Percentiles rank a stretch among this genome's conserved stretches.
phyloP scores from a whole-genome alignment of 2,888 invertebrate genomes.

The Platycheirus albimanus region DNA sequence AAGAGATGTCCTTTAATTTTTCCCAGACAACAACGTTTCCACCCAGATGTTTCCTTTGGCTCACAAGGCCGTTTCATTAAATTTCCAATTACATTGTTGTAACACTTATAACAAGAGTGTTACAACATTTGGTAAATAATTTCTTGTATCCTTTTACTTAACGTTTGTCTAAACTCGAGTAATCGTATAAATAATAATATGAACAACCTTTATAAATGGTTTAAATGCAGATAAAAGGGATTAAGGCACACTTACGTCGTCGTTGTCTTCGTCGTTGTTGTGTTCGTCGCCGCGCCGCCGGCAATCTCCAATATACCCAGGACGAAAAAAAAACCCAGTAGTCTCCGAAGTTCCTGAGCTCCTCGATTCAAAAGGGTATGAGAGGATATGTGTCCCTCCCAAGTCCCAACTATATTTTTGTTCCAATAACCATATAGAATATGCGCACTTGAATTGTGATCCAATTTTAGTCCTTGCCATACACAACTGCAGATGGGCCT shows the following conservation, averaged over 20 bases:
- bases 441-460: slow-evolving; percentile 56
- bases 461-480: slow-evolving; percentile 65
- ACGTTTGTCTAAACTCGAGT: slow-evolving; percentile 21
- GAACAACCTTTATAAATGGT: slow-evolving; percentile 46
- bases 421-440: slow-evolving; percentile 41
- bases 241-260: slow-evolving; percentile 4
- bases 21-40: neutral
- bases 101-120: slow-evolving; percentile 15
- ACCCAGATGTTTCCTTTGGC: slow-evolving; percentile 7
- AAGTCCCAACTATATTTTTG: slow-evolving; percentile 17
- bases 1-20: too few relatives aligned
- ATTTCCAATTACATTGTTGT: slow-evolving; percentile 24
- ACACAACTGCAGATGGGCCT: slow-evolving; percentile 65
- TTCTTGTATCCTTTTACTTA: slow-evolving; percentile 27
- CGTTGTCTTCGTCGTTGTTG: too few relatives aligned
- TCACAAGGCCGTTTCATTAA: slow-evolving; percentile 30
- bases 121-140: slow-evolving; percentile 37
- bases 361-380: slow-evolving; percentile 16
- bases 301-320: slow-evolving; percentile 49
- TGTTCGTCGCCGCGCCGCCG: neutral
- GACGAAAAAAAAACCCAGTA: slow-evolving; percentile 23
- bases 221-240: slow-evolving; percentile 50
- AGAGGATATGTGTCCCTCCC: slow-evolving; percentile 18
- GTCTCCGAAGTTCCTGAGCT: neutral
- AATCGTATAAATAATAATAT: too few relatives aligned